These are phyloP conservation scores for Lycocerus yunnanus DNA, from an alignment of 2,888 invertebrate genomes.

Conservation along the genomic window DNA sequence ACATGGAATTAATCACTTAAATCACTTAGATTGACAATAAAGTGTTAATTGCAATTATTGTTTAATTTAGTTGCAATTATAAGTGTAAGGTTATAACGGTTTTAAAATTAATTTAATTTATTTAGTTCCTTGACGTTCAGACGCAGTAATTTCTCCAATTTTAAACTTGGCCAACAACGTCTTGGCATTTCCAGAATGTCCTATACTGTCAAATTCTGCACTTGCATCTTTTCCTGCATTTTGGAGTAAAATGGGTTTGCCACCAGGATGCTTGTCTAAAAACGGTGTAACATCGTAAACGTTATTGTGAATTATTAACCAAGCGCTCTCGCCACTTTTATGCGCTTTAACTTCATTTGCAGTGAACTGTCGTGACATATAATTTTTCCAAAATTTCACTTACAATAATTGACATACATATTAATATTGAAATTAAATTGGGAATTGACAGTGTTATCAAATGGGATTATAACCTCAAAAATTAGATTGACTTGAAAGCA, in stretches of 20 bases:
- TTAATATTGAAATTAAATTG: too few species aligned
- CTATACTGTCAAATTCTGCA: constrained; percentile 97
- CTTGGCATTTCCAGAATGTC: constrained; percentile 96
- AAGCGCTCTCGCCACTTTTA: constrained; percentile 62
- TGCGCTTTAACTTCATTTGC: constrained; percentile 71
- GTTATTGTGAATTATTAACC: constrained; percentile 79
- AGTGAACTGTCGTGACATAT: constrained; percentile 56
- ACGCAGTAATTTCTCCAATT: constrained; percentile 82
- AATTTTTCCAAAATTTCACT: neutral
- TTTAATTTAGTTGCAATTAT: neutral
- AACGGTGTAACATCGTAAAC: constrained; percentile 82
- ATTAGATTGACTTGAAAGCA: too few species aligned
- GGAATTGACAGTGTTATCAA: too few species aligned
- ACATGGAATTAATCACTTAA: too few species aligned
- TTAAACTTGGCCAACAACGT: constrained; percentile 90
- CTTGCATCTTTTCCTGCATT: constrained; percentile 90
- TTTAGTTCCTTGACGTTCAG: constrained; percentile 60
- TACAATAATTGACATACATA: neutral
- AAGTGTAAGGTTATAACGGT: too few species aligned
- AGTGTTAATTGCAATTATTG: neutral
- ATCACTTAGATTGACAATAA: too few species aligned
- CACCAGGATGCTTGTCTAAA: constrained; percentile 87
- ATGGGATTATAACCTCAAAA: too few species aligned
- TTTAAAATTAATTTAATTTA: neutral
- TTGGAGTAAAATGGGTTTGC: constrained; percentile 94